Evolutionary conservation across 2,888 invertebrate species (phyloP), one percentile per base, ranked within the genome.

Genomic region (Melieria omissa): DNA sequence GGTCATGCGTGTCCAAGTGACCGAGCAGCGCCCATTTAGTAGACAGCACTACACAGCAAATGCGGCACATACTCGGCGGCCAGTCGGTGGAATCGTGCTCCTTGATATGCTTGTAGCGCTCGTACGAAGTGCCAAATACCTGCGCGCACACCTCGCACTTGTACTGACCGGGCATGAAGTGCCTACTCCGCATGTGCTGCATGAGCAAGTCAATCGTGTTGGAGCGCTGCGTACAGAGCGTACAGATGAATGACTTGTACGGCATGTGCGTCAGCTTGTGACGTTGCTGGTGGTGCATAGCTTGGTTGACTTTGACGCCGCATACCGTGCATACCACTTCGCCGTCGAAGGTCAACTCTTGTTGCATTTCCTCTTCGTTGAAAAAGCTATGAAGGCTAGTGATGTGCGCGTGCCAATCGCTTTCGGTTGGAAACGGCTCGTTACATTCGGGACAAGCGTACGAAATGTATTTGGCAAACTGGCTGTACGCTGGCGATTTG

Each of bases 361-460:
- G 63, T 29, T 69, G 65, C 41, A 77, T 6, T 5, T 73, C 62
- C 1, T 66, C 49, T 8, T 71, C 65, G 0, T 71, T 57, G 49
- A 76, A 76, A 46, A 77, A 77, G 52, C 71, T 52, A 58, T 77
- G 77, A 2, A 70, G 14, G 3, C 57, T 64, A 12, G 49, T 71
- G 8, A 76, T 73, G 29, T 77, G 76, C 4, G 54, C 47, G 46
- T 72, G 71, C 77, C 77, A 77, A 1, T 58, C 63, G 7, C 71
- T 49, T 14, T 73, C 65, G 7, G 62, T 73, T 8, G 71, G 49
- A 16, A 75, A 65, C 4, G 69, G 54, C 57, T 65, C 60, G 67
- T 77, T 77, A n/a, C 77, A 77, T 69, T 75, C 77, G 0, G 77
- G 77, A 54, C 77, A 77, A 16, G 75, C 75, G 57, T 66, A 77